Evolutionary conservation across 2,113 vertebrate genomes (phyloP), one percentile per base, ranked within the genome.

Genomic region (Neofelis nebulosa): DNA sequence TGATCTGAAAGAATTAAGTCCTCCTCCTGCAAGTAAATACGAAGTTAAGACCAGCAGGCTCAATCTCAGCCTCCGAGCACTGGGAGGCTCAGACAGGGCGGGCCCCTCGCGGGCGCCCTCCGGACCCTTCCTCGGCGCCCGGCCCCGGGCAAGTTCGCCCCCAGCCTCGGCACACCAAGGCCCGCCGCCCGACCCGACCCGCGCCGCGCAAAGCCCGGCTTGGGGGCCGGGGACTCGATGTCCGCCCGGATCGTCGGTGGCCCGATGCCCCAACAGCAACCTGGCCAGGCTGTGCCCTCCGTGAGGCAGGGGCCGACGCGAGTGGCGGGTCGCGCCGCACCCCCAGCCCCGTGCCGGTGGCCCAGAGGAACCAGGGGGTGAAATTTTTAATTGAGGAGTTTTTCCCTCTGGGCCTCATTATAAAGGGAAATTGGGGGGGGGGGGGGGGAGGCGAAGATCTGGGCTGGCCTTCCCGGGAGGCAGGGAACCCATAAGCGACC

Each of bases 371-470:
- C 94, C 3, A 8, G 41, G 41, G 82, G 25, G 50, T 38, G 89
- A 69, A 74, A 90, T 98, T 97, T 95, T 82, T 95, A 92, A 98
- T 5, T 31, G 61, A 97, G 80, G 18, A 27, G 78, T 68, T 86
- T 97, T 89, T 93, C 95, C 94, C 97, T 92, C 38, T 68, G 96
- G 89, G 97, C 50, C 89, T 97, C 97, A 57, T 2, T 95, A 95
- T 5, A 82, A 96, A 96, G 69, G 38, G 50, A 87, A 91, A 0
- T 16, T 15, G 1, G 69, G 29, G 13, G 68, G 68, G 57, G 12
- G 21, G 1, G 69, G 29, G 12, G 68, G 68, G 57, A n/a, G 45
- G 29, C 27, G 55, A 8, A 2, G 11, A 81, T 7, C n/a, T 27
- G 0, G 5, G 88, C 93, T 97, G 23, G 21, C 88, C 82, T 68